A percentile compares a stretch with the other conserved stretches of the same genome.
These are phyloP conservation scores for Aphis gossypii DNA, from an alignment of 1,140 invertebrate species.

Conservation along the genomic window DNA sequence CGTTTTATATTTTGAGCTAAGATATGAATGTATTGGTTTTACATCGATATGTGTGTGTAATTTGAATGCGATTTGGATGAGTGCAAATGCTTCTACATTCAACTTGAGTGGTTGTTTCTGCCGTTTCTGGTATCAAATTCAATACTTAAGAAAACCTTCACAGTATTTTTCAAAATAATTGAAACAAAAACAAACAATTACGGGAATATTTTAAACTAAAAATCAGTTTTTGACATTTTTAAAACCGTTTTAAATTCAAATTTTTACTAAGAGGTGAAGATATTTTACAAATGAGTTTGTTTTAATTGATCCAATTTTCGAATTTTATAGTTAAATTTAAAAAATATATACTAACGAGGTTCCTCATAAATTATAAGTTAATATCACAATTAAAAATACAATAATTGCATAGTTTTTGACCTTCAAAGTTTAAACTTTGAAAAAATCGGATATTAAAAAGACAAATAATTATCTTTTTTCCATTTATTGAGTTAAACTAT, in stretches of 20 bases:
- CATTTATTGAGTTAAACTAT: background rate
- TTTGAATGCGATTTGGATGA: too few species aligned
- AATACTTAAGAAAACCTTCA: too few species aligned
- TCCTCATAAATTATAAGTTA: background rate
- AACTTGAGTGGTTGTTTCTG: background rate
- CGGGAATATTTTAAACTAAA: too few species aligned
- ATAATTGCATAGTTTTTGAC: background rate
- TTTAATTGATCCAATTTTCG: background rate
- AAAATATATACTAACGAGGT: background rate
- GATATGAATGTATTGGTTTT: too few species aligned
- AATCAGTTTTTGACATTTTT: background rate
- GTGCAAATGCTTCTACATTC: too few species aligned
- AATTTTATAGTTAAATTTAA: background rate
- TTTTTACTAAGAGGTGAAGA: too few species aligned
- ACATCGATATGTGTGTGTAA: too few species aligned
- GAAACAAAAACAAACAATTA: too few species aligned
- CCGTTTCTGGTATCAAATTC: background rate
- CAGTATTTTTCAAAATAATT: too few species aligned
- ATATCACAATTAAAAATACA: background rate
- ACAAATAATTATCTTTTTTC: background rate
- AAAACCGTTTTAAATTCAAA: background rate
- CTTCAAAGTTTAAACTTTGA: background rate
- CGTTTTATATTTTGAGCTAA: too few species aligned
- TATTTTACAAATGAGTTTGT: background rate
- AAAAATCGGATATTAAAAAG: background rate